These are phyloP conservation scores for Panonychus citri DNA, from an alignment of 1,140 invertebrate genomes.

Conservation along the genomic window DNA sequence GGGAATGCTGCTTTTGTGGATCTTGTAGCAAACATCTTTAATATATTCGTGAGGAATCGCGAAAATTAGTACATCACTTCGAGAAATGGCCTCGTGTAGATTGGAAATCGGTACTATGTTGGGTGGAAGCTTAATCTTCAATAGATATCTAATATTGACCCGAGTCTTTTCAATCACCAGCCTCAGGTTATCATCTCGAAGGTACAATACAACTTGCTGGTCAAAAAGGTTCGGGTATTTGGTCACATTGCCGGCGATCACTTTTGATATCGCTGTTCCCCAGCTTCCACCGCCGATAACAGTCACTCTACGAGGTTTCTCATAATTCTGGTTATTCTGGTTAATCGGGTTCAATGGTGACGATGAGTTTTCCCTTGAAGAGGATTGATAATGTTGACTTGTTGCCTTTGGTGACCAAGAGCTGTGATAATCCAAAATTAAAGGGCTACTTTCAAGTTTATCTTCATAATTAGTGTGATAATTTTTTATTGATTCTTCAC, in stretches of 20 bases:
- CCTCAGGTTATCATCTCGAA: background rate
- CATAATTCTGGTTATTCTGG: too few species aligned
- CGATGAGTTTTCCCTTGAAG: too few species aligned
- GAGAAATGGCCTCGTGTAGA: slow-evolving; percentile 44
- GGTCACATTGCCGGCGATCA: slow-evolving; percentile 1
- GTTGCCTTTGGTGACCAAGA: too few species aligned
- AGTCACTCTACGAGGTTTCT: background rate
- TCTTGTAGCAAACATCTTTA: slow-evolving; percentile 48
- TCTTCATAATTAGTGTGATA: too few species aligned
- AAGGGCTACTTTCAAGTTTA: too few species aligned
- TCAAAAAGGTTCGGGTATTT: background rate
- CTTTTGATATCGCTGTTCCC: slow-evolving; percentile 1
- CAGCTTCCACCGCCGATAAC: slow-evolving; percentile 4
- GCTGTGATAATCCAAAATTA: too few species aligned
- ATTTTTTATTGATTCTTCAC: too few species aligned
- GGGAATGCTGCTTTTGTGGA: slow-evolving; percentile 48
- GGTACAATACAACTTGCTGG: background rate
- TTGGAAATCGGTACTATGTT: slow-evolving; percentile 35
- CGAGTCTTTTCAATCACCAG: slow-evolving; percentile 33
- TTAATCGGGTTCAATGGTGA: too few species aligned
- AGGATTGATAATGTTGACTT: too few species aligned
- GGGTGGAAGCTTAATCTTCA: slow-evolving; percentile 61
- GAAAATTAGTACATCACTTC: slow-evolving; percentile 86
- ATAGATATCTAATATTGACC: slow-evolving; percentile 96
- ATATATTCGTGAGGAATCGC: slow-evolving; percentile 97